phyloP scores from a whole-genome alignment of 2,888 invertebrate species.

The Synergus laeviventris region DNA sequence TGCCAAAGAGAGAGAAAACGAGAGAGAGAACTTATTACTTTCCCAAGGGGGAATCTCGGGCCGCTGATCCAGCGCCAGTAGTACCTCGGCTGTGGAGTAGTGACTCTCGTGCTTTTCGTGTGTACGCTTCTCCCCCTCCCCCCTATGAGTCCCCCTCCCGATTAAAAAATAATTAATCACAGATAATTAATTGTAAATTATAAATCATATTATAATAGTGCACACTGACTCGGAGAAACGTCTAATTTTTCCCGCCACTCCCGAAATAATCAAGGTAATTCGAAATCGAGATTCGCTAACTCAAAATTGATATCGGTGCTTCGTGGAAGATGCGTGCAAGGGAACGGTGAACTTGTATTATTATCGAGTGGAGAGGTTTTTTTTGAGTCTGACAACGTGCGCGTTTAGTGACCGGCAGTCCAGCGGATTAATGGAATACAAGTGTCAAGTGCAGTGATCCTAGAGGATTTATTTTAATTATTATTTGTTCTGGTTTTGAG shows the following conservation, averaged over 20 bases:
- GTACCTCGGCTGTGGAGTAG: slow-evolving; percentile 60
- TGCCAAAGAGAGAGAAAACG: neutral
- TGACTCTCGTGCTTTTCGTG: slow-evolving; percentile 55
- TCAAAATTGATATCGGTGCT: slow-evolving; percentile 24
- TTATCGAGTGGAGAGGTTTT: neutral
- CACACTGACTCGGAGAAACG: slow-evolving; percentile 37
- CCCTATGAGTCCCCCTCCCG: slow-evolving; percentile 15
- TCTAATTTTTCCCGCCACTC: slow-evolving; percentile 18
- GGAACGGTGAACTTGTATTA: slow-evolving; percentile 15
- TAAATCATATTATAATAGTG: slow-evolving; percentile 19
- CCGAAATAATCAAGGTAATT: neutral
- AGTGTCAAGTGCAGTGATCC: slow-evolving; percentile 37
- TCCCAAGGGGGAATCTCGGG: slow-evolving; percentile 54
- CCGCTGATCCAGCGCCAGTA: slow-evolving; percentile 59
- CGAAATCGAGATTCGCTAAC: neutral
- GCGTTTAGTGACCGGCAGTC: slow-evolving; percentile 36
- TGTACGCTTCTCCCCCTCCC: slow-evolving; percentile 41
- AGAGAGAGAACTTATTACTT: slow-evolving; percentile 42
- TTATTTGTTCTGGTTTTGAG: neutral
- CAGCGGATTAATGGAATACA: slow-evolving; percentile 36
- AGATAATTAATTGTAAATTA: neutral
- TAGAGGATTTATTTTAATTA: slow-evolving; percentile 24
- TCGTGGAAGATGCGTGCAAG: slow-evolving; percentile 33
- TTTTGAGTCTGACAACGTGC: slow-evolving; percentile 30
- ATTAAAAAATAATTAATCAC: neutral